Evolutionary conservation across 2,113 vertebrate genomes (phyloP).

Genomic region (Tylochromis polylepis): DNA sequence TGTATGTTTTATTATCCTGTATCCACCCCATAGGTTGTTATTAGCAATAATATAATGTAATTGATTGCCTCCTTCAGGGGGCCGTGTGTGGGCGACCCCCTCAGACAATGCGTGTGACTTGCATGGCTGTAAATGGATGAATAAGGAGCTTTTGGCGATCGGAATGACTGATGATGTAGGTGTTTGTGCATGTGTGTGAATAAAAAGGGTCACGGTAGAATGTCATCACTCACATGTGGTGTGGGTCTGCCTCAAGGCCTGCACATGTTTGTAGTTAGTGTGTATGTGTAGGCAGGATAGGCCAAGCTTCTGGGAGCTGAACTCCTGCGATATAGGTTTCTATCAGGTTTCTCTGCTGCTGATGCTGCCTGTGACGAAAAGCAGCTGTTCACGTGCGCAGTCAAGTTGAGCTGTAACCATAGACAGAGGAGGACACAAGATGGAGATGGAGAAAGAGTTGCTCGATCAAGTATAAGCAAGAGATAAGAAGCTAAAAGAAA

Average conservation of each 20-base stretch:
- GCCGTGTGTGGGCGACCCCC: background rate
- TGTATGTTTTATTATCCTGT: background rate
- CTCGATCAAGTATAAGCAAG: background rate
- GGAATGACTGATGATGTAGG: background rate
- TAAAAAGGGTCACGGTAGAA: background rate
- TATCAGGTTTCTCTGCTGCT: slow-evolving; percentile 19
- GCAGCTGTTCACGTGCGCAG: background rate
- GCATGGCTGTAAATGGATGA: background rate
- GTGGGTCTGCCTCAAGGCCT: background rate
- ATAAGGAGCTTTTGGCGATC: background rate
- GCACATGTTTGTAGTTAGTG: slow-evolving; percentile 58
- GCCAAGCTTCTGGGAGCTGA: slow-evolving; percentile 24
- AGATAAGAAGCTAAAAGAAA: background rate
- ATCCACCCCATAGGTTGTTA: background rate
- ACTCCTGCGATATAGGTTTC: slow-evolving; percentile 21
- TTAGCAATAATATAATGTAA: background rate
- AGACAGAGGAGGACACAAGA: background rate
- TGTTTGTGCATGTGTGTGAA: background rate
- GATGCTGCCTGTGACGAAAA: background rate
- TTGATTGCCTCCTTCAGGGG: background rate
- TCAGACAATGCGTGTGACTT: background rate
- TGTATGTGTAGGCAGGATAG: background rate
- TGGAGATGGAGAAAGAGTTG: background rate
- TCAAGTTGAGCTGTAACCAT: background rate
- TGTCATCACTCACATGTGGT: slow-evolving; percentile 29